Conservation (phyloP, 35 echinoderm and acorn worm species). For the Heliocidaris erythrogramma region DNA sequence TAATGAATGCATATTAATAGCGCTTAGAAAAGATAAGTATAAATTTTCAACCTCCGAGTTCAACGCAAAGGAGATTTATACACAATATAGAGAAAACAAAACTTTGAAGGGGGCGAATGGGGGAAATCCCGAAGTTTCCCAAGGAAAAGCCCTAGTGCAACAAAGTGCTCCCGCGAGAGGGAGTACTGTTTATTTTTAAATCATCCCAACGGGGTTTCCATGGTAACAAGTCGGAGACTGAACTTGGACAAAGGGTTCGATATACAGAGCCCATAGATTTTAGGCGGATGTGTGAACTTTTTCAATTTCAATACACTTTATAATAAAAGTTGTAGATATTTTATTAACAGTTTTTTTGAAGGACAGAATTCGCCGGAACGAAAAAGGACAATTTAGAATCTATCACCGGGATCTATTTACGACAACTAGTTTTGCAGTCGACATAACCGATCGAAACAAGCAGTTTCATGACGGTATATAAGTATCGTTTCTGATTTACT, state of each 20-base stretch:
- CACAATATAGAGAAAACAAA: not conserved
- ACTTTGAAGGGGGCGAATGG: not conserved
- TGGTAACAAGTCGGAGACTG: not conserved
- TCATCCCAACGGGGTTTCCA: not conserved
- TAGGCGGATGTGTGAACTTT: not conserved
- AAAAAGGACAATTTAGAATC: not conserved
- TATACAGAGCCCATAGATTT: not conserved
- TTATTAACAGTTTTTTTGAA: not conserved
- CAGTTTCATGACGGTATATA: too few relatives aligned
- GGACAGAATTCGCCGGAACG: not conserved
- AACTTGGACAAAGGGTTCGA: not conserved
- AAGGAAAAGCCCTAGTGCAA: not conserved
- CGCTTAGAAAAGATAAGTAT: not conserved
- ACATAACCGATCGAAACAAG: not conserved
- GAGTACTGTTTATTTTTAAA: not conserved
- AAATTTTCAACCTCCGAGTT: not conserved
- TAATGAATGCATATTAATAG: not conserved
- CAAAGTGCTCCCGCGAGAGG: not conserved
- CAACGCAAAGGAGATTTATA: not conserved
- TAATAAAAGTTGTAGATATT: not conserved
- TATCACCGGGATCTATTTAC: not conserved
- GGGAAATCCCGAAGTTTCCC: slow-evolving; percentile 7
- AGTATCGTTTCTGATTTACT: too few relatives aligned
- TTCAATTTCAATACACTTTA: not conserved
- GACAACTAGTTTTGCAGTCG: not conserved